Evolutionary conservation across 2,797 vertebrate genomes (phyloP).

Genomic region (Synanceia verrucosa): DNA sequence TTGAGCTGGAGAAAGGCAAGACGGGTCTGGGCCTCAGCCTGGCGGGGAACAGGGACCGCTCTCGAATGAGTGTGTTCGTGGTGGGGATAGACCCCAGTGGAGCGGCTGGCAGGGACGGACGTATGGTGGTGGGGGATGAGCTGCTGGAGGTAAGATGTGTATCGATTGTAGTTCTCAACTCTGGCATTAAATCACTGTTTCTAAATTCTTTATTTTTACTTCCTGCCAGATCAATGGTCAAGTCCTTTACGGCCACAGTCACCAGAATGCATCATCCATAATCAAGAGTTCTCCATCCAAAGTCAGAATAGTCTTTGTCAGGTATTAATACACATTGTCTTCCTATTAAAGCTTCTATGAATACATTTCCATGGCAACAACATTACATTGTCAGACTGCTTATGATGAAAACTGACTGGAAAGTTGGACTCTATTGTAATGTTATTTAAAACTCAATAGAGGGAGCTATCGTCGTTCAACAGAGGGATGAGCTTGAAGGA

Average conservation of each 20-base stretch:
- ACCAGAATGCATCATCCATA: constrained; percentile 97
- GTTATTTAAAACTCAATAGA: constrained; percentile 57
- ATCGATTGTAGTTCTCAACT: background rate
- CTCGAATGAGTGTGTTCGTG: constrained; percentile 96
- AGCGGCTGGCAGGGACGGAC: constrained; percentile 91
- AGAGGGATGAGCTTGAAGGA: background rate
- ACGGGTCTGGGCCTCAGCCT: constrained; percentile 95
- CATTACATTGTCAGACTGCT: background rate
- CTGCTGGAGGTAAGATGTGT: constrained; percentile 90
- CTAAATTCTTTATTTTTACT: background rate
- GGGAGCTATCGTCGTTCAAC: constrained; percentile 59
- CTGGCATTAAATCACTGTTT: background rate
- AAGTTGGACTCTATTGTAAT: constrained; percentile 33
- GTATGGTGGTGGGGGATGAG: constrained; percentile 93
- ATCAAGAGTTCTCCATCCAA: constrained; percentile 94
- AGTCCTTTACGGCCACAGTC: constrained; percentile 93
- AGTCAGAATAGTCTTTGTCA: constrained; percentile 95
- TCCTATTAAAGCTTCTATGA: background rate
- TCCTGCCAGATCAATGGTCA: constrained; percentile 92
- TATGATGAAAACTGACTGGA: background rate
- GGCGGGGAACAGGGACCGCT: constrained; percentile 95
- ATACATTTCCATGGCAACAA: background rate
- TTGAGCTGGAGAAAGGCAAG: constrained; percentile 94
- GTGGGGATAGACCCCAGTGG: constrained; percentile 95
- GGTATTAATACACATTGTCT: constrained; percentile 73